These are phyloP conservation scores for Sitta europaea DNA, from an alignment of 2,113 vertebrate species.

Conservation along the genomic window DNA sequence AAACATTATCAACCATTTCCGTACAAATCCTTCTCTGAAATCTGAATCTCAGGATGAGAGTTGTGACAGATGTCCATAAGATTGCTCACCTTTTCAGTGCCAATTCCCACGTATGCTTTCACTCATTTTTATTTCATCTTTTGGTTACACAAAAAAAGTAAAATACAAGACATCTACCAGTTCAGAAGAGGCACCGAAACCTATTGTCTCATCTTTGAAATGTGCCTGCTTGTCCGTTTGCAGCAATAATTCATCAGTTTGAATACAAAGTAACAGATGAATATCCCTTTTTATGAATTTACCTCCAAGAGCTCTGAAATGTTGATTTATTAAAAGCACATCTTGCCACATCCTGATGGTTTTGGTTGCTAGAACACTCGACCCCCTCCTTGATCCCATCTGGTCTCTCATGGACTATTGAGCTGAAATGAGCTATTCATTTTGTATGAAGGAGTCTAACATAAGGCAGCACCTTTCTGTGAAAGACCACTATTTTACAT, in stretches of 20 bases:
- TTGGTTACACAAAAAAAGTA: background rate
- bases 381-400: background rate
- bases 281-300: slow-evolving; percentile 49
- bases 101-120: background rate
- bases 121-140: background rate
- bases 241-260: slow-evolving; percentile 60
- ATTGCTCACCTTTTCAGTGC: background rate
- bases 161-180: background rate
- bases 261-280: slow-evolving; percentile 53
- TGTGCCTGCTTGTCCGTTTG: slow-evolving; percentile 8
- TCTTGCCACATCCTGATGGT: slow-evolving; percentile 57
- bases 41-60: background rate
- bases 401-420: slow-evolving; percentile 64
- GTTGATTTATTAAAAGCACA: slow-evolving; percentile 65
- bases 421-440: slow-evolving; percentile 74
- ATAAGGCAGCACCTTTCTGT: slow-evolving; percentile 60
- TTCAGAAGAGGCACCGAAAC: background rate
- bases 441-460: slow-evolving; percentile 66
- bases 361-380: slow-evolving; percentile 27
- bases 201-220: background rate
- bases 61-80: background rate
- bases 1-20: background rate
- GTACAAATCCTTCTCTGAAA: background rate
- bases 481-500: slow-evolving; percentile 60
- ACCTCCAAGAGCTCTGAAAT: slow-evolving; percentile 60